Conservation (phyloP, 2,888 invertebrate genomes). For the Glyphotaelius pellucidus region DNA sequence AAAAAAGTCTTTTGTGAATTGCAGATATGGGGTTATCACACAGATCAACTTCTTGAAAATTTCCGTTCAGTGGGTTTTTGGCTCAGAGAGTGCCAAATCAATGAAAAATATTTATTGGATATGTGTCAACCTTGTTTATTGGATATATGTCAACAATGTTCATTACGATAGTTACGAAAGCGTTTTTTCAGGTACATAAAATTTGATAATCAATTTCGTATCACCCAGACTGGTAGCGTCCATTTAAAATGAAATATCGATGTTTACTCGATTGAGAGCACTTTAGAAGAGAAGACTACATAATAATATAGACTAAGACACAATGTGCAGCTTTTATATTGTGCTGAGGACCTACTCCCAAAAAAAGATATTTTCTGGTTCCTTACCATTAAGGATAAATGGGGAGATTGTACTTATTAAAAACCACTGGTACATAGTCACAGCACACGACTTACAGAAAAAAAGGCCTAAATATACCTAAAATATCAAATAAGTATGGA, state of each 20-base stretch:
- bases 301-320: too few species aligned
- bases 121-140: not conserved
- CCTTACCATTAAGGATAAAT: too few species aligned
- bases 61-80: not conserved
- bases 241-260: not conserved
- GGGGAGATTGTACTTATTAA: too few species aligned
- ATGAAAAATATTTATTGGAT: not conserved
- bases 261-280: not conserved
- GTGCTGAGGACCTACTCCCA: too few species aligned
- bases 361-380: too few species aligned
- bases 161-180: not conserved
- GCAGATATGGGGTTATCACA: not conserved
- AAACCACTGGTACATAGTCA: too few species aligned
- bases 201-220: not conserved
- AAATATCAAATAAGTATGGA: too few species aligned
- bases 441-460: too few species aligned
- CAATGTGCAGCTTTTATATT: too few species aligned
- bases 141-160: too few species aligned
- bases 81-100: not conserved
- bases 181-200: not conserved
- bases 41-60: not conserved
- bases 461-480: too few species aligned
- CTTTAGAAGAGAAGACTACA: too few species aligned
- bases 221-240: not conserved
- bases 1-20: not conserved